Evolutionary conservation across 2,113 vertebrate species (phyloP), one percentile per base, ranked within the genome.

Genomic region (Phoenicopterus ruber): DNA sequence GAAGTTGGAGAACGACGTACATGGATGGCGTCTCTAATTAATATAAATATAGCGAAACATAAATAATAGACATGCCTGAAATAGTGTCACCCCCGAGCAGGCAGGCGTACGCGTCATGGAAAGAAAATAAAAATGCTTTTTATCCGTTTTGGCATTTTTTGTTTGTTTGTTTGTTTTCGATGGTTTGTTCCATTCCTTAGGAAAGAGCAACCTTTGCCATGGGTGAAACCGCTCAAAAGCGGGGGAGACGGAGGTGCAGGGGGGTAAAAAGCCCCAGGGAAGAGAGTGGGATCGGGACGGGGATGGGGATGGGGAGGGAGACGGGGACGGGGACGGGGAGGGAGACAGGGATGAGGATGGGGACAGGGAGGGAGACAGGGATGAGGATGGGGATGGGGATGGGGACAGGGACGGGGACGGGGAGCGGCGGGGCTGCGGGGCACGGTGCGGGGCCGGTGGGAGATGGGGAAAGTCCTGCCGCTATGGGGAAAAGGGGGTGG

Each of bases 61-160:
- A 97, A 98, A 96, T 95, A 97, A 94, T 94, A 96, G 95, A 95
- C 95, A 84, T 96, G 97, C 97, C 96, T 98, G 94, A 97, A 97
- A 97, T 94, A 97, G 96, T 96, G 96, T 97, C 94, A 74, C 89
- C 77, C 79, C 82, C 32, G 12, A 94, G 92, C 88, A 94, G 61
- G 77, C 74, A 46, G 71, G 91, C 61, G 13, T 47, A 25, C 50
- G 42, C 90, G 78, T 97, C 97, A 97, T 96, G 95, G 97, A 98
- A 98, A 98, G 96, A 97, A 90, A 93, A 74, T 78, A 94, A 90
- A 94, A 92, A 71, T 40, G 86, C 83, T 89, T 97, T 97, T 92
- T 81, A 93, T 97, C 96, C 94, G 80, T 91, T 96, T 96, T 61
- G 91, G 82, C 94, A 52, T 86, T 94, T 95, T 92, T 90, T 97